A percentile compares a stretch with the other conserved stretches of the same genome.
Evolutionary conservation across 1,140 invertebrate species (phyloP).

Genomic region (Pseudomyrmex pallidus): DNA sequence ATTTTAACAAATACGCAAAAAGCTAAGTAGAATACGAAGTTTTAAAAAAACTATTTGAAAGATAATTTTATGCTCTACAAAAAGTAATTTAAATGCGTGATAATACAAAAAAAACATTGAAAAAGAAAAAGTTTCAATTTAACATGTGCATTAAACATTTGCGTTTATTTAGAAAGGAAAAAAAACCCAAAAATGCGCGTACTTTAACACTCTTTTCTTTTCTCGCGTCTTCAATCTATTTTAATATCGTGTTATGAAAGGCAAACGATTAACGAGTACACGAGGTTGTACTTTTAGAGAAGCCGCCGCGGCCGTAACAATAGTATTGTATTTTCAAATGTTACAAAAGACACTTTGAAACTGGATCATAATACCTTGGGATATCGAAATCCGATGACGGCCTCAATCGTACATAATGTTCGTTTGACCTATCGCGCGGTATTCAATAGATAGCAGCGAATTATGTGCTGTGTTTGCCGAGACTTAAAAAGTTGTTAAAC

Average conservation of each 20-base stretch:
- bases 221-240: neutral
- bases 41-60: neutral
- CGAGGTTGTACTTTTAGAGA: constrained; percentile 15
- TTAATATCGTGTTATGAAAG: neutral
- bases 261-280: neutral
- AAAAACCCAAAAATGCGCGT: neutral
- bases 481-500: constrained; percentile 52
- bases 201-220: constrained; percentile 1
- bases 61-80: neutral
- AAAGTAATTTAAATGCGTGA: neutral
- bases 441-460: constrained; percentile 17
- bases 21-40: neutral
- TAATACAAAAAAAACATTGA: neutral
- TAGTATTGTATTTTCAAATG: constrained; percentile 16
- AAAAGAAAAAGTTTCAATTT: too few relatives aligned
- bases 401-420: constrained; percentile 58
- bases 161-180: neutral
- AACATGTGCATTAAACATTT: neutral
- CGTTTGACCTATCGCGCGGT: constrained; percentile 32
- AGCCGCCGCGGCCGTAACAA: neutral
- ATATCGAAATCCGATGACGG: constrained; percentile 68
- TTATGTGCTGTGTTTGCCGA: constrained; percentile 7
- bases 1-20: neutral
- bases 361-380: constrained; percentile 18
- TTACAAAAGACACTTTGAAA: constrained; percentile 45